phyloP scores from a whole-genome alignment of 2,797 vertebrate genomes.

The Iguana delicatissima region DNA sequence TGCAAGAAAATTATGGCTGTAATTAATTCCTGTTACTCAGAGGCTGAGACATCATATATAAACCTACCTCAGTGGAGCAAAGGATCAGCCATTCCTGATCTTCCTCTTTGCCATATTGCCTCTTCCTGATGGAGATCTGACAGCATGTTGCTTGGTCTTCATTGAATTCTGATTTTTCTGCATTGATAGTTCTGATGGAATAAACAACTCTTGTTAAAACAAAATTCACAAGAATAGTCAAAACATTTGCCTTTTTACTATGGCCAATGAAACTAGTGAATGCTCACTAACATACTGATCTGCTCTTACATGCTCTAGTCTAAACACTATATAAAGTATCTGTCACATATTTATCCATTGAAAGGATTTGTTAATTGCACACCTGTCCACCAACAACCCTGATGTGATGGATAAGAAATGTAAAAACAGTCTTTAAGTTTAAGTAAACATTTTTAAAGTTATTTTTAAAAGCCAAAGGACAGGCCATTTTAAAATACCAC shows the following conservation, averaged over 20 bases:
- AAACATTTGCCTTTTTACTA: rapidly evolving
- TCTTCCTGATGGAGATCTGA: slow-evolving; percentile 74
- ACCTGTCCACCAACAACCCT: too few relatives aligned
- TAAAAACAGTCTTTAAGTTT: too few relatives aligned
- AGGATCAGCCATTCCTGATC: slow-evolving; percentile 80
- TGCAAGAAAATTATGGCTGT: not conserved
- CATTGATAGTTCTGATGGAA: slow-evolving; percentile 79
- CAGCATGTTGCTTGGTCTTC: slow-evolving; percentile 83
- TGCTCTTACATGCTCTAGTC: not conserved
- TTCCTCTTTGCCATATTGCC: slow-evolving; percentile 69
- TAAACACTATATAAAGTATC: not conserved
- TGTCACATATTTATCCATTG: too few relatives aligned
- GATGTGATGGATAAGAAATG: too few relatives aligned
- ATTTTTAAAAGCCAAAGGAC: too few relatives aligned
- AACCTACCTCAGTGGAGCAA: slow-evolving; percentile 75
- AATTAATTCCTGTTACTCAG: not conserved
- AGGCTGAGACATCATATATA: not conserved
- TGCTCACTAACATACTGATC: not conserved
- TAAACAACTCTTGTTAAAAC: not conserved
- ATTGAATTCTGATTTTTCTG: slow-evolving; percentile 81
- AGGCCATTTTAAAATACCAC: too few relatives aligned
- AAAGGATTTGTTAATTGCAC: too few relatives aligned
- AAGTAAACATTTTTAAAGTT: too few relatives aligned
- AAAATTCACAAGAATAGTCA: not conserved
- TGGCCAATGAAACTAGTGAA: not conserved